Conservation (phyloP, 2,797 vertebrate genomes). For the Poliocrania exsul region DNA sequence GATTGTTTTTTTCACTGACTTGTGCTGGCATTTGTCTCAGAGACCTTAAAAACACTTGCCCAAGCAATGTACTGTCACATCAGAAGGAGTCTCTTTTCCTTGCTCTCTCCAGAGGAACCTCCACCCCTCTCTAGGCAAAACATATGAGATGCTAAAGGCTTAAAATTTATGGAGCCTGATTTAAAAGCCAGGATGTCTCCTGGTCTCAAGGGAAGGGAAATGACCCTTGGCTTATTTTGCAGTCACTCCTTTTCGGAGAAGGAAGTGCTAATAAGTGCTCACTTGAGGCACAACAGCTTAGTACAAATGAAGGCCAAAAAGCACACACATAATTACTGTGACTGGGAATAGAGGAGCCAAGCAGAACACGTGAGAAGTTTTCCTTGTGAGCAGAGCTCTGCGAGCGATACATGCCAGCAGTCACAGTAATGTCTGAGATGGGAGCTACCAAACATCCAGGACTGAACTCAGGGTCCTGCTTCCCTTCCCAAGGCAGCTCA, state of each 20-base stretch:
- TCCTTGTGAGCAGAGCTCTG: not conserved
- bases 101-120: not conserved
- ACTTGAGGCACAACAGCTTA: slow-evolving; percentile 38
- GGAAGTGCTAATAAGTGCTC: slow-evolving; percentile 29
- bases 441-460: not conserved
- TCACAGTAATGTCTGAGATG: rapidly evolving
- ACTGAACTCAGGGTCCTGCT: not conserved
- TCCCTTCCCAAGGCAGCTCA: not conserved
- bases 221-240: slow-evolving; percentile 61
- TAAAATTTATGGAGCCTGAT: slow-evolving; percentile 32
- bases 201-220: slow-evolving; percentile 54
- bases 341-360: slow-evolving; percentile 16
- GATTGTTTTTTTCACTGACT: not conserved
- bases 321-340: not conserved
- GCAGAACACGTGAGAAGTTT: not conserved
- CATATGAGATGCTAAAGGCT: not conserved
- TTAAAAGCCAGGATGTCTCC: slow-evolving; percentile 44
- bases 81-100: slow-evolving; percentile 11
- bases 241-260: slow-evolving; percentile 54
- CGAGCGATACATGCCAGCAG: rapidly evolving
- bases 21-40: not conserved
- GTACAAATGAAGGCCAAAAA: slow-evolving; percentile 14
- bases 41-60: not conserved
- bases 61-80: not conserved
- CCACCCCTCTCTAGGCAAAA: not conserved